Percentiles rank a stretch among this genome's conserved stretches.
These are phyloP conservation scores for Scelioninae gen. 1 DNA, from an alignment of 2,888 invertebrate species.

Conservation along the genomic window DNA sequence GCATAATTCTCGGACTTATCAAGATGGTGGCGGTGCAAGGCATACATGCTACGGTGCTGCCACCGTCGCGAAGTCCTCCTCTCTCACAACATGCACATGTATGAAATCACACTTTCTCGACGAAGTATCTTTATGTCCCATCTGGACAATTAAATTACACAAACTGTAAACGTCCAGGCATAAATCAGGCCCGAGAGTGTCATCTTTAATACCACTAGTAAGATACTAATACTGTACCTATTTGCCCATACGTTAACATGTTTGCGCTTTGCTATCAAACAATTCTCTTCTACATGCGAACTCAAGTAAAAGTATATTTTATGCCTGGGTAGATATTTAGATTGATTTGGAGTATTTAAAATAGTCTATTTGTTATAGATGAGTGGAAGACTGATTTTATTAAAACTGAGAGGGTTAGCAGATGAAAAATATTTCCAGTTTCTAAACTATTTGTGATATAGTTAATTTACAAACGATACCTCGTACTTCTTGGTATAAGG, in stretches of 20 bases:
- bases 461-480: too few species aligned
- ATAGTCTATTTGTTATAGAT: too few species aligned
- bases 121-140: slow-evolving; percentile 74
- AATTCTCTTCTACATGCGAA: neutral
- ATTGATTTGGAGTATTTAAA: too few species aligned
- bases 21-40: too few species aligned
- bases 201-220: slow-evolving; percentile 44
- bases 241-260: slow-evolving; percentile 8
- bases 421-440: too few species aligned
- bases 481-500: too few species aligned
- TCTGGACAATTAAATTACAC: slow-evolving; percentile 80
- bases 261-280: slow-evolving; percentile 3
- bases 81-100: slow-evolving; percentile 24
- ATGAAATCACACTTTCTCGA: slow-evolving; percentile 57
- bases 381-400: too few species aligned
- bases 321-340: neutral
- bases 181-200: slow-evolving; percentile 73
- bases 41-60: too few species aligned
- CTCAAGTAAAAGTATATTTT: neutral
- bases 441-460: too few species aligned
- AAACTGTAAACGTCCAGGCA: slow-evolving; percentile 75
- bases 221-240: slow-evolving; percentile 8
- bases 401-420: too few species aligned
- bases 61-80: neutral
- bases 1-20: too few species aligned